phyloP scores from a whole-genome alignment of 2,797 vertebrate species.

The Basileuterus tristriatus region DNA sequence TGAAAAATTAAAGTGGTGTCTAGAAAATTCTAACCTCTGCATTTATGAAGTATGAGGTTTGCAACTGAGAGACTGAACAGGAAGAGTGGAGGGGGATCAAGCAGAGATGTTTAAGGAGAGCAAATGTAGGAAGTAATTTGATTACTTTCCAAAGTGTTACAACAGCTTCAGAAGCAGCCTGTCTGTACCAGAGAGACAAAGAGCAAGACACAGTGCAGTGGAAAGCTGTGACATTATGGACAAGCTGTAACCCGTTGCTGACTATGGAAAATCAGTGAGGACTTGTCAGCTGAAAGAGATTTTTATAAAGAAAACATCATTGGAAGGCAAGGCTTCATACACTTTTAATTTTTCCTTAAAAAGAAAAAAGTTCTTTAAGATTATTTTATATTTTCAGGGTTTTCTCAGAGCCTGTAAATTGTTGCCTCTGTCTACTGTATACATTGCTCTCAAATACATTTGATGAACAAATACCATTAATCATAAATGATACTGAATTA shows the following conservation, averaged over 20 bases:
- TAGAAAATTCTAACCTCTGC: conserved; percentile 44
- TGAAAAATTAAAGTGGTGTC: conserved; percentile 71
- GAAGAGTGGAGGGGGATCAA: not conserved
- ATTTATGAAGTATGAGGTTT: not conserved
- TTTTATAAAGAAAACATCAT: not conserved
- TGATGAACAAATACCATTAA: not conserved
- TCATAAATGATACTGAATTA: not conserved
- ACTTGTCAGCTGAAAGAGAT: not conserved
- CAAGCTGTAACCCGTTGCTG: conserved; percentile 17
- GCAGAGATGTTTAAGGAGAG: conserved; percentile 24
- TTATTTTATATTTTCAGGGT: not conserved
- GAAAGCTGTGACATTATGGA: not conserved
- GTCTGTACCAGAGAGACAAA: not conserved
- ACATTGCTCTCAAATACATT: not conserved
- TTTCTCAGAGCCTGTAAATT: not conserved
- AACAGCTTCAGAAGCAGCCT: not conserved
- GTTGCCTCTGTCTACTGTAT: not conserved
- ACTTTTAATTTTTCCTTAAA: not conserved
- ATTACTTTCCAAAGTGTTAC: not conserved
- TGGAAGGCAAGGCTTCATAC: not conserved
- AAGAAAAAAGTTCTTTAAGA: not conserved
- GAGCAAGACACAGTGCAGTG: not conserved
- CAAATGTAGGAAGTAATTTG: not conserved
- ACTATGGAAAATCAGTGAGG: not conserved
- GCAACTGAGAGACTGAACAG: not conserved